Percentiles rank a stretch among this genome's conserved stretches.
These are phyloP conservation scores for Morinoia aosen DNA, from an alignment of 2,888 invertebrate genomes.

Conservation along the genomic window DNA sequence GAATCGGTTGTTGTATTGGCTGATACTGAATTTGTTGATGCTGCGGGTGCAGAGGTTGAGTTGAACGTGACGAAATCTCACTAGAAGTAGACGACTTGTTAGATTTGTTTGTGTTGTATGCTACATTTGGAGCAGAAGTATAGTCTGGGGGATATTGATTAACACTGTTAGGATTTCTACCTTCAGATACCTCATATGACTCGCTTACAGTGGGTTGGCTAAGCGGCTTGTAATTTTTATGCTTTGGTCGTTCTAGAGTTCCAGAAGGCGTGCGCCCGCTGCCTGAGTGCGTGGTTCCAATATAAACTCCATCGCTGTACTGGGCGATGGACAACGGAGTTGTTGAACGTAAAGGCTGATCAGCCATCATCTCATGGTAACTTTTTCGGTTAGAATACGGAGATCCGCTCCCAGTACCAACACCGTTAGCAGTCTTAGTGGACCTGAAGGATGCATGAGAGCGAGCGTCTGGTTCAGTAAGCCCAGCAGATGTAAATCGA, in stretches of 20 bases:
- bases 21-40: conserved; percentile 26
- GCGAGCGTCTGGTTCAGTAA: conserved; percentile 38
- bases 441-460: conserved; percentile 12
- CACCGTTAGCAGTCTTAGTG: neutral
- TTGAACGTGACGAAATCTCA: conserved; percentile 7
- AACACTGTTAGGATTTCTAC: neutral
- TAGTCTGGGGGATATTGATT: neutral
- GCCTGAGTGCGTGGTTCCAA: conserved; percentile 9
- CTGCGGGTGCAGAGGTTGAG: conserved; percentile 7
- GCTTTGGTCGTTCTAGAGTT: conserved; percentile 32
- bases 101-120: conserved; percentile 39
- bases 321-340: conserved; percentile 33
- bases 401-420: neutral
- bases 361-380: conserved; percentile 43
- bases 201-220: conserved; percentile 40
- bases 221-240: neutral
- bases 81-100: conserved; percentile 53
- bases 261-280: neutral
- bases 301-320: conserved; percentile 43
- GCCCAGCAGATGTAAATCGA: neutral
- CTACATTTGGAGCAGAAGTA: conserved; percentile 27
- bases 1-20: conserved; percentile 20
- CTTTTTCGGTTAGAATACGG: conserved; percentile 46
- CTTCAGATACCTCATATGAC: neutral
- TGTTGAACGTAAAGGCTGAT: conserved; percentile 6